Evolutionary conservation across 2,797 vertebrate species (phyloP).

Genomic region (Poliocrania exsul): DNA sequence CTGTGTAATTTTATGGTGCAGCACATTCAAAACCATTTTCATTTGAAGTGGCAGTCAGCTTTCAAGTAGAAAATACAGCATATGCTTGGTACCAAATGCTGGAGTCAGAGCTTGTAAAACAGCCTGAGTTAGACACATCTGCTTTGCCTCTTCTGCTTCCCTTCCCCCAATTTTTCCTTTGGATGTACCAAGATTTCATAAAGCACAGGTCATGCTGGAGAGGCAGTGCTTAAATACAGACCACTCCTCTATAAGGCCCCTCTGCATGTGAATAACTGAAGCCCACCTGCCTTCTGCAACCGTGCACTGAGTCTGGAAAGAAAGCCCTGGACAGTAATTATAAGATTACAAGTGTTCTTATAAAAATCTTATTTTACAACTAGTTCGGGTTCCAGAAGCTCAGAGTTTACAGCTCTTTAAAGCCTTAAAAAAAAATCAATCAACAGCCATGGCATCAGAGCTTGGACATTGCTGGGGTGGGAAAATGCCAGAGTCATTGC

Average conservation of each 20-base stretch:
- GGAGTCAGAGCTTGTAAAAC: neutral
- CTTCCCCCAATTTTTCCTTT: neutral
- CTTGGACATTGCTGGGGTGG: neutral
- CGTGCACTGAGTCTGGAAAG: neutral
- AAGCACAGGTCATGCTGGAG: neutral
- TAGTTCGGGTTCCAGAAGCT: neutral
- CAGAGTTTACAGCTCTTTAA: neutral
- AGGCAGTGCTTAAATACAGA: neutral
- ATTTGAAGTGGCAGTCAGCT: slow-evolving; percentile 16
- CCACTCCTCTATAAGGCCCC: neutral
- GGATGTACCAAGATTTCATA: neutral
- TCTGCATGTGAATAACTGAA: neutral
- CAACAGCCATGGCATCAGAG: neutral
- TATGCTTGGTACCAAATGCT: neutral
- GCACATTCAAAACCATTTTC: slow-evolving; percentile 12
- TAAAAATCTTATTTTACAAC: neutral
- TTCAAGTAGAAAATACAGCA: slow-evolving; percentile 23
- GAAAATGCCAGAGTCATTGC: neutral
- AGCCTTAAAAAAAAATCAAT: slow-evolving; percentile 33
- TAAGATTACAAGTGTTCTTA: neutral
- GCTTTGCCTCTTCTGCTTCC: neutral
- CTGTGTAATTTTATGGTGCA: slow-evolving; percentile 39
- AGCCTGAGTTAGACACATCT: neutral
- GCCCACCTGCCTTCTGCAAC: neutral
- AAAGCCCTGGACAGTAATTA: neutral